These are phyloP conservation scores for Arrhamphus sclerolepis DNA, from an alignment of 2,797 vertebrate genomes.

Conservation along the genomic window DNA sequence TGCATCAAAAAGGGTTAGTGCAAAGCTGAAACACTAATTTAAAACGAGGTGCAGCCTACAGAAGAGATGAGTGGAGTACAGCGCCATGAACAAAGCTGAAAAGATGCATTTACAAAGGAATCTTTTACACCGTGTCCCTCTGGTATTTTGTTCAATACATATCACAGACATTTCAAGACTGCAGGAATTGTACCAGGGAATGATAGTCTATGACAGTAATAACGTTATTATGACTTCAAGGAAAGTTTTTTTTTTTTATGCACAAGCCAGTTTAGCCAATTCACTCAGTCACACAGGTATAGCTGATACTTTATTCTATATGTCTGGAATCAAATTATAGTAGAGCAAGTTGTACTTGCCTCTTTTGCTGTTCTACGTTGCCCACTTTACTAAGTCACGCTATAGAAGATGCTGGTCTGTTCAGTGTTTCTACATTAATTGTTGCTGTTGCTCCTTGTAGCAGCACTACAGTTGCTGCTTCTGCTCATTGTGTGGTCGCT, in stretches of 20 bases:
- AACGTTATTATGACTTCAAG: not conserved
- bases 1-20: no score
- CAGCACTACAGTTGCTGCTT: not conserved
- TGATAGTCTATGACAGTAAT: no score
- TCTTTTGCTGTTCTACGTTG: not conserved
- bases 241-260: no score
- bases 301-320: not conserved
- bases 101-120: no score
- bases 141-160: no score
- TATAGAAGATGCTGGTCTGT: not conserved
- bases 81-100: no score
- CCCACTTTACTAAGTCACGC: not conserved
- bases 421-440: not conserved
- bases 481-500: not conserved
- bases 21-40: no score
- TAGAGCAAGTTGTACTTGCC: not conserved
- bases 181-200: no score
- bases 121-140: no score
- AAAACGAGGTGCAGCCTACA: no score
- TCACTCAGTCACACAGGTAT: not conserved
- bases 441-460: not conserved
- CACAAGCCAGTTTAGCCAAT: not conserved
- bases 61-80: no score
- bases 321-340: not conserved
- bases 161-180: no score